A percentile compares a stretch with the other conserved stretches of the same genome.
These are phyloP conservation scores for Tethea ocularis DNA, from an alignment of 2,888 invertebrate genomes.

Conservation along the genomic window DNA sequence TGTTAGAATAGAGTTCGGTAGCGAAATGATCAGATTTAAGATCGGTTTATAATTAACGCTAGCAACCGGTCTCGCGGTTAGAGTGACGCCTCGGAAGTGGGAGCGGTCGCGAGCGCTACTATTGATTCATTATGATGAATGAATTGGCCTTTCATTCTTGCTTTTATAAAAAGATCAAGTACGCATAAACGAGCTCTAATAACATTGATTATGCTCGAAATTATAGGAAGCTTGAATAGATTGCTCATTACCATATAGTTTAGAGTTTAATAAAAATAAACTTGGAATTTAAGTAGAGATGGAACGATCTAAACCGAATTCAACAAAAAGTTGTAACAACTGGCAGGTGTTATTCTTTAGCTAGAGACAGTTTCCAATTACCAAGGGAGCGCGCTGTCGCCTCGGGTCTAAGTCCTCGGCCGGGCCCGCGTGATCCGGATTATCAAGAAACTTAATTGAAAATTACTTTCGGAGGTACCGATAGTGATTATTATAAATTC, in stretches of 20 bases:
- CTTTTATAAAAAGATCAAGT: conserved; percentile 52
- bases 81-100: conserved; percentile 67
- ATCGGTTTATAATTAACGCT: conserved; percentile 77
- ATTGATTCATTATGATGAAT: conserved; percentile 78
- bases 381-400: conserved; percentile 59
- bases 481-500: conserved; percentile 70
- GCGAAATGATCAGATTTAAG: conserved; percentile 74
- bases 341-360: conserved; percentile 59
- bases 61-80: conserved; percentile 64
- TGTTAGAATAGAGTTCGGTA: conserved; percentile 65
- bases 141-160: conserved; percentile 73
- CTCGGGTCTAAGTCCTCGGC: conserved; percentile 56
- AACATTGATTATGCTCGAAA: conserved; percentile 63
- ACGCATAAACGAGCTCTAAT: conserved; percentile 58
- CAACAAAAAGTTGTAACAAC: conserved; percentile 29
- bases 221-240: conserved; percentile 58
- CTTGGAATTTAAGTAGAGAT: background rate
- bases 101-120: conserved; percentile 53
- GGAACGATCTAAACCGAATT: conserved; percentile 21
- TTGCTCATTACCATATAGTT: conserved; percentile 49
- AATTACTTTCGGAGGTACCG: conserved; percentile 73
- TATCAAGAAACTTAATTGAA: conserved; percentile 79
- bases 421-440: conserved; percentile 67
- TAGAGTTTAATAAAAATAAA: conserved; percentile 21
- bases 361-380: conserved; percentile 75